Evolutionary conservation across 2,797 vertebrate species (phyloP), one percentile per base, ranked within the genome.

Genomic region (Ctenochaetus hawaiiensis): DNA sequence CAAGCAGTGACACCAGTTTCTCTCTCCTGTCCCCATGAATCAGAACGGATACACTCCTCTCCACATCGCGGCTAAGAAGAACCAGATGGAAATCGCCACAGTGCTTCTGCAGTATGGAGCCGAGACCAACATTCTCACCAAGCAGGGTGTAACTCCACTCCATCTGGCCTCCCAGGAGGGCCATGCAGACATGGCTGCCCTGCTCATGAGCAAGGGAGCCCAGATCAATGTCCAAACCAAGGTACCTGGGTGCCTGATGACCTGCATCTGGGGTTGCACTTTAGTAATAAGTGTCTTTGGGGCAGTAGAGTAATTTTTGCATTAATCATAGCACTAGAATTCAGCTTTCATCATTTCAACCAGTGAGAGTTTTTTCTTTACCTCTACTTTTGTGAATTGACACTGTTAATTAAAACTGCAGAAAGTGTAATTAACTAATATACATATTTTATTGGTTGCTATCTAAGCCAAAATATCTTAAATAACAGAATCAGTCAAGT

Each of bases 101-200:
- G 95, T 96, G 0, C 93, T 99, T 3, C 92, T 99, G 76, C 95
- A 95, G 90, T 97, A 97, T 0, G 97, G 95, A 63, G 97, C 97
- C 0, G 97, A 97, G 80, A 96, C 97, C 68, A 98, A 96, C 62
- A 96, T 96, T 53, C 80, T 98, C 67, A 99, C 97, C 23, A 97
- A 97, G 94, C 99, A 99, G 76, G 97, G 97, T 76, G 97, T 99
- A 90, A 97, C 96, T 54, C 97, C 98, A 1, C 95, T 99, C 66
- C 98, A 99, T 88, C 96, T 99, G 89, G 97, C 98, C 57, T 96
- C 97, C 79, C 98, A 99, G 86, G 98, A 99, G 91, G 98, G 98
- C 92, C 97, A 99, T 83, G 94, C 96, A 76, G 96, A 98, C 91
- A 98, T 99, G 96, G 96, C 96, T 54, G 86, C 95, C 89, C 80